Percentiles rank a stretch among this genome's conserved stretches.
These are phyloP conservation scores for Diarsia dahlii DNA, from an alignment of 2,888 invertebrate species.

Conservation along the genomic window DNA sequence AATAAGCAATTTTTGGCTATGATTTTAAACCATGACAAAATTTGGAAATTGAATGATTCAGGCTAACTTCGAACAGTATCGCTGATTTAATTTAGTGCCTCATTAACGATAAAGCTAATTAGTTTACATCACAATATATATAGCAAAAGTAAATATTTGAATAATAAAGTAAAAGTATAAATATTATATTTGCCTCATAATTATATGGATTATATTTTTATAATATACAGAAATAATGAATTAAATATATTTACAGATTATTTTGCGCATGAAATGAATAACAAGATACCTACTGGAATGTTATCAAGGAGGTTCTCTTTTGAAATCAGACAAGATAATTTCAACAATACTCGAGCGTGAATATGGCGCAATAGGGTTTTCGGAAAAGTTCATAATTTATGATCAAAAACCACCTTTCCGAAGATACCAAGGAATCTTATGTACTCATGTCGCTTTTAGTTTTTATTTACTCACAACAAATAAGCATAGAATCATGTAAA, in stretches of 20 bases:
- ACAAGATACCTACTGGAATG: slow-evolving; percentile 33
- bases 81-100: slow-evolving; percentile 13
- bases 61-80: background rate
- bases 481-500: slow-evolving; percentile 32
- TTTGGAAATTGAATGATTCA: background rate
- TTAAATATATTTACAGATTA: slow-evolving; percentile 50
- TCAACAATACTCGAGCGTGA: background rate
- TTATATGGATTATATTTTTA: slow-evolving; percentile 33
- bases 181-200: slow-evolving; percentile 14
- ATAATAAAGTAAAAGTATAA: background rate
- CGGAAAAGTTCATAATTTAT: background rate
- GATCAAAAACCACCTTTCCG: too few species aligned
- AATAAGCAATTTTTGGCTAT: background rate
- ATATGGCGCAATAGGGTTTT: background rate
- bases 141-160: slow-evolving; percentile 1
- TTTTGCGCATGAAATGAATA: slow-evolving; percentile 49
- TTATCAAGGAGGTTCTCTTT: slow-evolving; percentile 36
- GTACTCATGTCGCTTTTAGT: slow-evolving; percentile 27
- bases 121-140: background rate
- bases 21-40: background rate
- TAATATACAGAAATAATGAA: background rate
- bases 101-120: background rate
- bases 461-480: slow-evolving; percentile 18
- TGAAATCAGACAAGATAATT: background rate
- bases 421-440: background rate